Evolutionary conservation across 2,113 vertebrate genomes (phyloP).

Genomic region (Neolamprologus toae): DNA sequence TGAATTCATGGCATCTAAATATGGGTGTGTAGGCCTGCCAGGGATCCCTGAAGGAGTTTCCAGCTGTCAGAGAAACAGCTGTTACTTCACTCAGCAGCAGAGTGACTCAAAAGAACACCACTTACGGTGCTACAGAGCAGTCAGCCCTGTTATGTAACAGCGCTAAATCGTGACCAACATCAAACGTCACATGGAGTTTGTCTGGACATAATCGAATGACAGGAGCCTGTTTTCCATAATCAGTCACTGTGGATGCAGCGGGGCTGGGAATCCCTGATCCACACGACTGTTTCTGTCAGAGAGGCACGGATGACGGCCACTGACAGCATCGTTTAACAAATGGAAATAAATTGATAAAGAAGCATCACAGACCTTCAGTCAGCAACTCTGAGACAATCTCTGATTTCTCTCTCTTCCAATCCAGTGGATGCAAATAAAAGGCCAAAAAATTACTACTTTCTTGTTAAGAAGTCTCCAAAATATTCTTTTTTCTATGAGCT

Average conservation of each 20-base stretch:
- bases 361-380: neutral
- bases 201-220: neutral
- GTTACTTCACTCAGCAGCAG: neutral
- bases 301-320: neutral
- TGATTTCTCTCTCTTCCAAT: fast-evolving
- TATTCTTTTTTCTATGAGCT: fast-evolving
- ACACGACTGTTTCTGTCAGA: neutral
- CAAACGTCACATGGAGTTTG: neutral
- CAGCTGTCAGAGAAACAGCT: neutral
- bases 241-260: neutral
- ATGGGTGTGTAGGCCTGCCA: neutral
- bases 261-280: neutral
- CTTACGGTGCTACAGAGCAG: neutral
- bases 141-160: neutral
- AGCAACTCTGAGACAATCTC: neutral
- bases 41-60: neutral
- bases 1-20: neutral
- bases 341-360: neutral
- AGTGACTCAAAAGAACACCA: neutral
- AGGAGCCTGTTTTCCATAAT: neutral
- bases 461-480: neutral
- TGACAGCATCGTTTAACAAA: neutral
- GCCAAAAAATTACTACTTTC: neutral
- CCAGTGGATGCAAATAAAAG: neutral
- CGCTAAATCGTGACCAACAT: neutral